Base-by-base conservation (phyloP, 2,797 vertebrate species). In the Gephyroberyx darwinii region DNA sequence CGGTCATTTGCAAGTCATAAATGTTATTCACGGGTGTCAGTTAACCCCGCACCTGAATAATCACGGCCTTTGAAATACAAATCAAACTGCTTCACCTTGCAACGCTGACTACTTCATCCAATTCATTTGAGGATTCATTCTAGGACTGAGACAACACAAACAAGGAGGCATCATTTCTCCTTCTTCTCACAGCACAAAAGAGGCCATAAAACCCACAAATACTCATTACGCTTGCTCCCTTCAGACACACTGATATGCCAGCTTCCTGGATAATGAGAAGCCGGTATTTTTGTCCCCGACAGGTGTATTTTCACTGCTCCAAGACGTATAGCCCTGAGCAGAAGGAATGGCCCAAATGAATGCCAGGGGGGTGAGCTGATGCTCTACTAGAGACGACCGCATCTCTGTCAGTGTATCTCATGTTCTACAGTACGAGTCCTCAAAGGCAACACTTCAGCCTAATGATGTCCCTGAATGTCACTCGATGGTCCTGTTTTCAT, bases 1-100 rank as follows among this genome's bases (percentile, higher is more conserved):
- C 19, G 83, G 86, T 90, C 90, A 92, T 93, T 93, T 92, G 89
- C 91, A 93, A 93, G 91, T 92, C 89, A 91, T 84, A 85, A 91
- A 89, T 86, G 88, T 88, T 92, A 84, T 91, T 90, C 89, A 88
- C 39, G 80, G 80, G 77, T 90, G 88, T 88, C 92, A 88, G 87
- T 90, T 92, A 92, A 89, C 86, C 89, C 81, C 71, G 26, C 80
- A 84, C 80, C 85, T 86, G 92, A 91, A 93, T 89, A 89, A 90
- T 86, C 82, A 50, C 74, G 79, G 80, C 76, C 84, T 91, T 92
- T 91, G 89, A 92, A 90, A 90, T 90, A 89, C 90, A 89, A 91
- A 91, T 93, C 81, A 79, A 87, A 90, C 77, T 43, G 79, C 74
- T 86, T 87, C 85, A 91, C 89, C 85, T 90, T 81, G 79, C 80